Conservation (phyloP, 2,113 vertebrate species). For the Tautogolabrus adspersus region DNA sequence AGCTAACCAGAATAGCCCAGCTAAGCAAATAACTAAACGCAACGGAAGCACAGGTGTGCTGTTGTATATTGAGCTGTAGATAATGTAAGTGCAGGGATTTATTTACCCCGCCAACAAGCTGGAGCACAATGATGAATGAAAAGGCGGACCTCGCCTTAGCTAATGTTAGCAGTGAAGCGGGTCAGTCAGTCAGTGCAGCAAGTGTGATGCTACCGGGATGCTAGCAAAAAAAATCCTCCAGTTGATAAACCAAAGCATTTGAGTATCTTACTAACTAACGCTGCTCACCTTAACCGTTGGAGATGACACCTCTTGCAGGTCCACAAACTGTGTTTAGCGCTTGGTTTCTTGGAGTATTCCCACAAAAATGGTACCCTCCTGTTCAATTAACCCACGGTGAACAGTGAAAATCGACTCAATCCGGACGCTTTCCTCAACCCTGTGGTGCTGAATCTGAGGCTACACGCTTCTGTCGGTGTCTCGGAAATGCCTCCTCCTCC, state of each 20-base stretch:
- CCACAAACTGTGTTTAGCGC: slow-evolving; percentile 63
- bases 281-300: slow-evolving; percentile 62
- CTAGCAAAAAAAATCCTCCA: slow-evolving; percentile 54
- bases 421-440: slow-evolving; percentile 75
- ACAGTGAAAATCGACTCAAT: slow-evolving; percentile 60
- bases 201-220: slow-evolving; percentile 60
- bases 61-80: not conserved
- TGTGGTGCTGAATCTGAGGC: slow-evolving; percentile 80
- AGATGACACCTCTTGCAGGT: slow-evolving; percentile 65
- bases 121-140: slow-evolving; percentile 56
- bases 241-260: slow-evolving; percentile 32
- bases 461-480: slow-evolving; percentile 79
- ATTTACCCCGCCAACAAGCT: slow-evolving; percentile 19
- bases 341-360: slow-evolving; percentile 64
- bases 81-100: not conserved
- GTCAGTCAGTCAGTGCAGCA: slow-evolving; percentile 62
- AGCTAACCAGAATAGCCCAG: slow-evolving; percentile 2
- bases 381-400: slow-evolving; percentile 40
- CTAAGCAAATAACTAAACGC: not conserved
- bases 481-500: slow-evolving; percentile 77
- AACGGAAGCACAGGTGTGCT: not conserved
- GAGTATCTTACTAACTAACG: slow-evolving; percentile 9
- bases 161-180: slow-evolving; percentile 67
- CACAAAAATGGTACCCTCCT: slow-evolving; percentile 45
- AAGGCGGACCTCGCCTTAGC: slow-evolving; percentile 78